phyloP scores from a whole-genome alignment of 2,113 vertebrate genomes.

The Ophthalmotilapia sp. region DNA sequence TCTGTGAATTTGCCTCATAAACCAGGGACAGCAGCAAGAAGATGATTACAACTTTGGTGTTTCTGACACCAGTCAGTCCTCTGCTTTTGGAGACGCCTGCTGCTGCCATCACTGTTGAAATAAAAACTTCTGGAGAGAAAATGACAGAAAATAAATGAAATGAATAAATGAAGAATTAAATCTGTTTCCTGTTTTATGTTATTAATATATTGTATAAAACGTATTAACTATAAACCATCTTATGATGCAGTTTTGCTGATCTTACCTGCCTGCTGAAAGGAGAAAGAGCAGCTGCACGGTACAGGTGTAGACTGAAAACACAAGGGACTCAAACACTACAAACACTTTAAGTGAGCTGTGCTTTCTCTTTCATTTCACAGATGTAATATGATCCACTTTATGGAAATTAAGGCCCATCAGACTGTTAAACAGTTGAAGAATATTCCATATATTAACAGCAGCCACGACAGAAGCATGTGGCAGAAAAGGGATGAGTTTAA shows the following conservation, averaged over 20 bases:
- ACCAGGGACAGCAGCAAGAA: neutral
- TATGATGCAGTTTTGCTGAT: neutral
- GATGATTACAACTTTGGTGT: neutral
- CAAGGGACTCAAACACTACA: neutral
- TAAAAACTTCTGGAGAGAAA: accelerated
- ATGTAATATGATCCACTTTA: neutral
- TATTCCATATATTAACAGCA: neutral
- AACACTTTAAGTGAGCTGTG: neutral
- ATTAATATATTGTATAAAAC: neutral
- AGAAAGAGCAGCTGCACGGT: accelerated
- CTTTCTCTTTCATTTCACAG: neutral
- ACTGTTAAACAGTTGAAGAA: neutral
- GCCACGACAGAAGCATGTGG: neutral
- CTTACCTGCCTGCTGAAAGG: accelerated
- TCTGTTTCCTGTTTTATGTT: neutral
- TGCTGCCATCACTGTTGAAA: neutral
- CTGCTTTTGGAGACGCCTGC: neutral
- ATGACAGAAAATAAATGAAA: neutral
- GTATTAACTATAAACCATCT: neutral
- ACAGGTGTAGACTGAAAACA: neutral
- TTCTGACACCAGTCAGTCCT: neutral
- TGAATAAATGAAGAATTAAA: neutral
- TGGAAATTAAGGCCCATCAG: neutral
- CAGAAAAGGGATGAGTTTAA: neutral
- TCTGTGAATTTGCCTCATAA: neutral